Conservation (phyloP, 2,113 vertebrate species). For the Scolopax mira region DNA sequence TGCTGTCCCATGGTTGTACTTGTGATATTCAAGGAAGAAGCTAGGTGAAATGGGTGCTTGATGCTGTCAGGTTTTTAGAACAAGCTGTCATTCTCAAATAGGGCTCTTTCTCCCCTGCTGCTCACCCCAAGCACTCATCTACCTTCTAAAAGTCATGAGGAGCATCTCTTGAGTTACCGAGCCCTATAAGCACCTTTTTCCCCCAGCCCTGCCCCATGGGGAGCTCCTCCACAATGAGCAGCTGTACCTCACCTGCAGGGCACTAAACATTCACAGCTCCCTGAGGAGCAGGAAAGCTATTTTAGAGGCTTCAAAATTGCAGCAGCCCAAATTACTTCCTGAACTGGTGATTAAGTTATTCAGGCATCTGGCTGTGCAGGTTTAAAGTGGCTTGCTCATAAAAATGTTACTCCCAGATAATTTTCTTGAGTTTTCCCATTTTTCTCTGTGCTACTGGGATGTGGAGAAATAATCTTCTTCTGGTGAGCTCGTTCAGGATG, state of each 20-base stretch:
- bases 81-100: neutral
- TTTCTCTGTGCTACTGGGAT: neutral
- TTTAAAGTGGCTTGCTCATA: neutral
- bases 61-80: neutral
- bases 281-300: neutral
- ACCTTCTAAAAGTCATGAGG: fast-evolving
- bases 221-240: neutral
- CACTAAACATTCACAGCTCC: neutral
- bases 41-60: neutral
- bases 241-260: neutral
- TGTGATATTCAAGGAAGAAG: neutral
- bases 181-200: neutral
- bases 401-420: neutral
- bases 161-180: neutral
- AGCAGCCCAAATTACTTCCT: neutral
- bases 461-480: neutral
- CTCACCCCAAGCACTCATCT: neutral
- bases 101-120: neutral
- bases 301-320: neutral
- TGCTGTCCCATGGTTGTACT: neutral
- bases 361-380: neutral
- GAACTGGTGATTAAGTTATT: neutral
- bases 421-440: neutral
- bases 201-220: neutral
- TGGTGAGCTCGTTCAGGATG: neutral